phyloP scores from a whole-genome alignment of 2,888 invertebrate genomes.

The Tipula lateralis region DNA sequence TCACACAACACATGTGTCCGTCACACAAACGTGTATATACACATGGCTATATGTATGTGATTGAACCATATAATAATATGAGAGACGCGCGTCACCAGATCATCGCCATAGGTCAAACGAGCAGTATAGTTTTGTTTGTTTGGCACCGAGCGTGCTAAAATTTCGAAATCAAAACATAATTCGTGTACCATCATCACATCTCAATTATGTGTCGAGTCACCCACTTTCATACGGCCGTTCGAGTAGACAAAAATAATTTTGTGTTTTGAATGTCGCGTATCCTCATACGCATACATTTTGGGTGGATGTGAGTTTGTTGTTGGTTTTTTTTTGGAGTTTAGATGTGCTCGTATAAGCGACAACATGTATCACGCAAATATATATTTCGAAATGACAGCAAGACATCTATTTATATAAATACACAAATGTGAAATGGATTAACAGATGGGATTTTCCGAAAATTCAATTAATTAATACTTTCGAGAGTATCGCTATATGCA shows the following conservation, averaged over 20 bases:
- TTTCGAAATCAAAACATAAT: neutral
- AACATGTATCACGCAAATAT: neutral
- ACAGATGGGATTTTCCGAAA: constrained; percentile 24
- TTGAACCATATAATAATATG: neutral
- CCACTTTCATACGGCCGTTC: neutral
- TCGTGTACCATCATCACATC: neutral
- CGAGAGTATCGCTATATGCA: neutral
- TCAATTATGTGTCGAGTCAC: neutral
- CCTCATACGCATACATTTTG: neutral
- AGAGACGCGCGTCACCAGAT: neutral
- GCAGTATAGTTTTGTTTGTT: neutral
- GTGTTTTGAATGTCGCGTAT: neutral
- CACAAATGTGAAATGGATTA: neutral
- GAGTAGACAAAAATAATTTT: neutral
- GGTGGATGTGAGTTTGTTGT: neutral
- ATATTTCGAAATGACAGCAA: neutral
- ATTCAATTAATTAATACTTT: neutral
- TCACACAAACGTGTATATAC: no score
- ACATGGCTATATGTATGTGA: no score
- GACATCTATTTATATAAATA: neutral
- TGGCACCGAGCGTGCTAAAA: neutral
- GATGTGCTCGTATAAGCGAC: neutral
- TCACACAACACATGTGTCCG: neutral
- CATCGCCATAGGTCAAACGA: neutral
- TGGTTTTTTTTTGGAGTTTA: neutral